Evolutionary conservation across 2,113 vertebrate genomes (phyloP), one percentile per base, ranked within the genome.

Genomic region (Phasianus colchicus): DNA sequence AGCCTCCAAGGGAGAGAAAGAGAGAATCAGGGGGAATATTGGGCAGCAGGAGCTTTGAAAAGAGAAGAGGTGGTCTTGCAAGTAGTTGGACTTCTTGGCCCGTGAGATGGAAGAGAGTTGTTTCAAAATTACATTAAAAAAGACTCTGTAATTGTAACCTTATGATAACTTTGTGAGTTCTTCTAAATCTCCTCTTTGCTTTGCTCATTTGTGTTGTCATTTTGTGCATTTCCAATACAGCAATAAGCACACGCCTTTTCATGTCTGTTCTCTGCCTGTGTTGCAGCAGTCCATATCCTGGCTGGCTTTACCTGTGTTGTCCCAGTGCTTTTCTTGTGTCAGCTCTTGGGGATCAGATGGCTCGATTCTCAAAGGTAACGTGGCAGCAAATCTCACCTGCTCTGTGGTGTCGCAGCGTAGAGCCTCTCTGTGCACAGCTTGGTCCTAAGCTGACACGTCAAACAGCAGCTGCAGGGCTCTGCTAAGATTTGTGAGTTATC

Each of bases 271-370:
- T 84, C 24, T 54, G 66, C 22, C 30, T 50, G 0, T 2, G 3
- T 13, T 9, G 43, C 20, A 0, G 0, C 32, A 30, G 38, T 70
- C 52, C 36, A 22, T 40, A 50, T 55, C 60, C 67, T 38, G 4
- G 1, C 4, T 91, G 25, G 42, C 80, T 75, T 75, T 5, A 17
- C 47, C 21, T 32, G 19, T 61, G 24, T 32, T 88, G 11, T 36
- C 64, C 50, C 81, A 76, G 83, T 92, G 74, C 5, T 43, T 40
- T 6, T 60, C 86, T 47, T 48, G 77, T 78, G 64, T 73, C 36
- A 7, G 36, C 79, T 94, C 72, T 61, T 75, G 58, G 12, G 93
- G 86, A 77, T 84, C 87, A 83, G 89, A 81, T 96, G 96, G 64
- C 66, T 71, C 83, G 22, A 40, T 55, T 65, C 84, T 72, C 13